Percentiles rank a stretch among this genome's conserved stretches.
These are phyloP conservation scores for Porites cylindrica DNA, from an alignment of 92 coral and sea anemone species.

Conservation along the genomic window DNA sequence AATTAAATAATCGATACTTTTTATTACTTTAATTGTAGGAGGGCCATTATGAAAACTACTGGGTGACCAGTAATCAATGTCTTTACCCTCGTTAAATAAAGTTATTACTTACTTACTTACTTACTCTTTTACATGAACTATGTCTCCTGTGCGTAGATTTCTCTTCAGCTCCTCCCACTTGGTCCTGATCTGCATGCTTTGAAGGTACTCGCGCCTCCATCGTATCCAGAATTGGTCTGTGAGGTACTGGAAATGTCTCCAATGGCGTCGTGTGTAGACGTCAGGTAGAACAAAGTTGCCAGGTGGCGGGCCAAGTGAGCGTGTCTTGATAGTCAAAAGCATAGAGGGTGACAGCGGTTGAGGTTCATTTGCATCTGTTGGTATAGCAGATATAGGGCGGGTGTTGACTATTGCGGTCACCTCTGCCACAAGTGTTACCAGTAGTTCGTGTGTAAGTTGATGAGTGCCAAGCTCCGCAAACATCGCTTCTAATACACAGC, in stretches of 20 bases:
- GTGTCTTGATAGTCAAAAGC: slow-evolving; percentile 45
- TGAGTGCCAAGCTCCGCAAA: slow-evolving; percentile 23
- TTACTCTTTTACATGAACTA: slow-evolving; percentile 31
- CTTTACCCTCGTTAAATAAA: too few species aligned
- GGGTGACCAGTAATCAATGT: too few species aligned
- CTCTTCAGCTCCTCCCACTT: slow-evolving; percentile 4
- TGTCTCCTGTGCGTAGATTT: slow-evolving; percentile 40
- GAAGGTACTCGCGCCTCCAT: slow-evolving; percentile 60
- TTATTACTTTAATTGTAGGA: too few species aligned
- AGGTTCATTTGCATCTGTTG: slow-evolving; percentile 41
- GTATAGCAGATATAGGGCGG: slow-evolving; percentile 34
- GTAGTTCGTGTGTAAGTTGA: slow-evolving; percentile 41
- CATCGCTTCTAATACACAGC: slow-evolving; percentile 34
- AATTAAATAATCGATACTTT: too few species aligned
- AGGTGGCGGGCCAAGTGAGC: slow-evolving; percentile 41
- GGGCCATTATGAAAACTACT: too few species aligned
- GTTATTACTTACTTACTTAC: too few species aligned
- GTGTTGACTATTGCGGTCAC: slow-evolving; percentile 40
- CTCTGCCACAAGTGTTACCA: slow-evolving; percentile 50
- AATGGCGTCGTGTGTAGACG: slow-evolving; percentile 39
- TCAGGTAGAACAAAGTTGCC: slow-evolving; percentile 35
- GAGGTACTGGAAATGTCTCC: slow-evolving; percentile 48
- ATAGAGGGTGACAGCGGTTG: slow-evolving; percentile 41
- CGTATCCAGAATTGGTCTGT: slow-evolving; percentile 44
- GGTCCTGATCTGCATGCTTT: slow-evolving; percentile 26